A percentile compares a stretch with the other conserved stretches of the same genome.
Conservation (phyloP, 64 coral and sea anemone species). For the Montipora capricornis region DNA sequence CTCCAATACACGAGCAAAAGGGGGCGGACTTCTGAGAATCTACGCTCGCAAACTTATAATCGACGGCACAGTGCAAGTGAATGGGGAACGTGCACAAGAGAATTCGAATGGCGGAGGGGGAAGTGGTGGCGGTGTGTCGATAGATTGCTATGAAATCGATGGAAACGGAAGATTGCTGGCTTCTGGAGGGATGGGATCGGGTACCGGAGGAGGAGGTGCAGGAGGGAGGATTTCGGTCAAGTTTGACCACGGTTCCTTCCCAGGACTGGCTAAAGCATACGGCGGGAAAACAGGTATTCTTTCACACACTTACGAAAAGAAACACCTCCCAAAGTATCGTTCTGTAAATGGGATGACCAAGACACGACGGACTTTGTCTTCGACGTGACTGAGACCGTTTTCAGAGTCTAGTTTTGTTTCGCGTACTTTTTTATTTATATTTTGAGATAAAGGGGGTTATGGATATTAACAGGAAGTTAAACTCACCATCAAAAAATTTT, state of each 20-base stretch:
- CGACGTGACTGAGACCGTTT: too few relatives aligned
- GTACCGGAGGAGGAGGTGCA: slow-evolving; percentile 76
- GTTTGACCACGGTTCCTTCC: slow-evolving; percentile 71
- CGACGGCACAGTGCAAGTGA: slow-evolving; percentile 70
- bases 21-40: slow-evolving; percentile 75
- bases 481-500: too few relatives aligned
- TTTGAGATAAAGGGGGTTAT: too few relatives aligned
- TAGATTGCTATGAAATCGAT: slow-evolving; percentile 74
- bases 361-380: too few relatives aligned
- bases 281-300: slow-evolving; percentile 84
- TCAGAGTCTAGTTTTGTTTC: too few relatives aligned
- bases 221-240: slow-evolving; percentile 77
- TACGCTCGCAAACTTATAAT: slow-evolving; percentile 78
- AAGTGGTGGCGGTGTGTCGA: slow-evolving; percentile 84
- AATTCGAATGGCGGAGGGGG: slow-evolving; percentile 89
- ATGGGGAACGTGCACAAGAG: slow-evolving; percentile 57
- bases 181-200: slow-evolving; percentile 72
- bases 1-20: slow-evolving; percentile 57
- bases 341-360: too few relatives aligned
- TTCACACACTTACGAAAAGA: neutral
- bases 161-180: slow-evolving; percentile 75
- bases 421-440: too few relatives aligned
- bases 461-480: too few relatives aligned
- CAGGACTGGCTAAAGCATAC: slow-evolving; percentile 46
- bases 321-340: neutral